Evolutionary conservation across 2,888 invertebrate genomes (phyloP).

Genomic region (Heliothis peltigera): DNA sequence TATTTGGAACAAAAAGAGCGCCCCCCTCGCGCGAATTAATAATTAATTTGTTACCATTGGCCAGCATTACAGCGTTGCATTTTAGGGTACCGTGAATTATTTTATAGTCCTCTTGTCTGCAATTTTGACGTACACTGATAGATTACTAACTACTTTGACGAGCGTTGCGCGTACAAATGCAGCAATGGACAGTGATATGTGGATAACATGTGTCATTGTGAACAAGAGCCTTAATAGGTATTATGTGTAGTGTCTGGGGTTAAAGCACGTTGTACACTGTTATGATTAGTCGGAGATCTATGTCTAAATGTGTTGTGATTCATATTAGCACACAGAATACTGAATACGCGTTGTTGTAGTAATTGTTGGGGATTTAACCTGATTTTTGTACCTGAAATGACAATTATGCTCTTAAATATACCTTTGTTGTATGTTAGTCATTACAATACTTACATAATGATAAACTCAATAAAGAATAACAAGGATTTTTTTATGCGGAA

Average conservation of each 20-base stretch:
- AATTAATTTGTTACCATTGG: constrained; percentile 86
- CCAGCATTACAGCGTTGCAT: constrained; percentile 69
- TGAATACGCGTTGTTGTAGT: constrained; percentile 13
- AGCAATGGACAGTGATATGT: constrained; percentile 57
- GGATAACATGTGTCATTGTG: constrained; percentile 61
- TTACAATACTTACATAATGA: not conserved
- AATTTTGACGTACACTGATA: constrained; percentile 59
- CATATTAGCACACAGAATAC: constrained; percentile 55
- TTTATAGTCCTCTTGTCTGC: constrained; percentile 27
- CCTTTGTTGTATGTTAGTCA: not conserved
- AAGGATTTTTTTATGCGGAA: too few species aligned
- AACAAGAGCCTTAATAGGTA: constrained; percentile 60
- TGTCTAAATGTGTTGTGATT: constrained; percentile 46
- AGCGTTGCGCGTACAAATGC: constrained; percentile 48
- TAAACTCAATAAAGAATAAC: too few species aligned
- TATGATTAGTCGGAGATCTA: constrained; percentile 56
- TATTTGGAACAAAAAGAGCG: constrained; percentile 85
- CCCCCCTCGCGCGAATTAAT: constrained; percentile 86
- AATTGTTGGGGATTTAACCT: not conserved
- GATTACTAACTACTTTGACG: constrained; percentile 59
- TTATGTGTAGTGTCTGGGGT: constrained; percentile 56
- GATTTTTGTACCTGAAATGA: constrained; percentile 6
- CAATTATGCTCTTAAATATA: not conserved
- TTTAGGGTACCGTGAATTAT: constrained; percentile 47
- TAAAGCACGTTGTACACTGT: constrained; percentile 53